Evolutionary conservation across 2,888 invertebrate species (phyloP).

Genomic region (Halictus quadricinctus): DNA sequence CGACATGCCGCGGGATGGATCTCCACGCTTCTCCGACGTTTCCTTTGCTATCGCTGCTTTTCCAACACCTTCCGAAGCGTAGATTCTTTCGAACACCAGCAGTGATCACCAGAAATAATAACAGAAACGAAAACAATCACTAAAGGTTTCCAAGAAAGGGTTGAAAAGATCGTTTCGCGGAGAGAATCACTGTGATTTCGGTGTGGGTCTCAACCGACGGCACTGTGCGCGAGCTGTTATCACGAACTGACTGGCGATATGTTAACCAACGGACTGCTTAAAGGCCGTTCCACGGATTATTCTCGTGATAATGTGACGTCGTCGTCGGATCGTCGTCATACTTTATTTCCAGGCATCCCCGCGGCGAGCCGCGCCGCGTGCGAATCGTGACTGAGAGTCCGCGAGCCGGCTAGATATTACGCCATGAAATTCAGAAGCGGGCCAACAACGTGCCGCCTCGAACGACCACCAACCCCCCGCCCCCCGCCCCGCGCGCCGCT

Average conservation of each 20-base stretch:
- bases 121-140: neutral
- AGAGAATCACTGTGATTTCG: neutral
- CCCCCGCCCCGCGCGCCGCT: neutral
- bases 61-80: neutral
- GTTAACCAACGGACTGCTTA: conserved; percentile 11
- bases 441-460: conserved; percentile 60
- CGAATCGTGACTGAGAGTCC: conserved; percentile 44
- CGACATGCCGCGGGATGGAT: conserved; percentile 41
- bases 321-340: conserved; percentile 27
- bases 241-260: conserved; percentile 9
- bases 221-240: neutral
- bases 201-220: neutral
- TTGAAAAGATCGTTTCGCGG: neutral
- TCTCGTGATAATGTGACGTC: conserved; percentile 23
- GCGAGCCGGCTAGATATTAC: conserved; percentile 41
- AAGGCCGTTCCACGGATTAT: conserved; percentile 31
- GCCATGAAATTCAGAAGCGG: conserved; percentile 63
- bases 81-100: neutral
- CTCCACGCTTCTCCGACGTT: conserved; percentile 14
- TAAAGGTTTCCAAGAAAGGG: neutral
- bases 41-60: neutral
- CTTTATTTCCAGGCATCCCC: conserved; percentile 47
- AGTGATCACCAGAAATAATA: neutral
- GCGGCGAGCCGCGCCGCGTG: conserved; percentile 35
- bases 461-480: neutral